Evolutionary conservation across 92 coral and sea anemone species (phyloP).

Genomic region (Metridium senile): DNA sequence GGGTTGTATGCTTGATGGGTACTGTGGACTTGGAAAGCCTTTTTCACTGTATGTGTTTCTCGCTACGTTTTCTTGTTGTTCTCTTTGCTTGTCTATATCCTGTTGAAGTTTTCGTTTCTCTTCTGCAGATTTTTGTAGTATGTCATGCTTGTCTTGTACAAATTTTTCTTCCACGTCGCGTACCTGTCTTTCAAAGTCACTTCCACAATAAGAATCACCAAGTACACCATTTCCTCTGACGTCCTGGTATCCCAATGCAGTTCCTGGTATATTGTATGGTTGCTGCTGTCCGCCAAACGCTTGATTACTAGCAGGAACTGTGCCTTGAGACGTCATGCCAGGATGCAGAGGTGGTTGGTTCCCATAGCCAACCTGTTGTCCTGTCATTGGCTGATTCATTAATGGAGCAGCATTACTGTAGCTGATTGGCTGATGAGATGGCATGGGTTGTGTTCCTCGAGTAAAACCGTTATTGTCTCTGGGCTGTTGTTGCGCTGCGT

Average conservation of each 20-base stretch:
- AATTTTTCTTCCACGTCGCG: conserved; percentile 45
- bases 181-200: conserved; percentile 41
- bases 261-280: background rate
- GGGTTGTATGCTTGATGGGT: background rate
- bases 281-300: background rate
- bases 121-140: conserved; percentile 49
- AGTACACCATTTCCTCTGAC: background rate
- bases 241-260: background rate
- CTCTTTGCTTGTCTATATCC: conserved; percentile 38
- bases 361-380: conserved; percentile 3
- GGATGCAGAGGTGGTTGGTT: background rate
- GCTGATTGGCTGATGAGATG: background rate
- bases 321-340: background rate
- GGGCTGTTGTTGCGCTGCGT: background rate
- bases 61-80: conserved; percentile 38
- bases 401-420: conserved; percentile 1
- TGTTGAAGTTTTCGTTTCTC: conserved; percentile 67
- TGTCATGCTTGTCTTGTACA: conserved; percentile 40
- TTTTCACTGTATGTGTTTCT: conserved; percentile 34
- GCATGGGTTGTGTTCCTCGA: background rate
- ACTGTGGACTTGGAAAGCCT: conserved; percentile 16
- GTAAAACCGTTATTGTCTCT: background rate
- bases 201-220: background rate
- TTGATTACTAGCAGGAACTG: background rate
- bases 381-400: background rate